Percentiles rank a stretch among this genome's conserved stretches.
Evolutionary conservation across 2,113 vertebrate species (phyloP).

Genomic region (Glaucomys volans): DNA sequence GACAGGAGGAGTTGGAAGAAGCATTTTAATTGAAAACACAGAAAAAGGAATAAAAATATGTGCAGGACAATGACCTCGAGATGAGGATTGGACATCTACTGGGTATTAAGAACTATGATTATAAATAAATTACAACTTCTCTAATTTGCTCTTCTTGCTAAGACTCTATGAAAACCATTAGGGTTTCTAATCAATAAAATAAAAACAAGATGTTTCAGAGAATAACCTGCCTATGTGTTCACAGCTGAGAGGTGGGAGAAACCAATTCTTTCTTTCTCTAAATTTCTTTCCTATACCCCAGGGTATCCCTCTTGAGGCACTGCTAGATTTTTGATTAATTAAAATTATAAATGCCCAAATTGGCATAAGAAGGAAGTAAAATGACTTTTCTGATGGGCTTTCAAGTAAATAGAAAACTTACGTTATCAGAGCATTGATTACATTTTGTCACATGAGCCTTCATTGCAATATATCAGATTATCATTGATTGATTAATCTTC

Average conservation of each 20-base stretch:
- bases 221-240: neutral
- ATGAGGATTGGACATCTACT: neutral
- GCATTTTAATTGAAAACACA: neutral
- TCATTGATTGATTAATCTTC: slow-evolving; percentile 40
- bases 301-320: neutral
- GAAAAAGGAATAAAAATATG: neutral
- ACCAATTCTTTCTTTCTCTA: neutral
- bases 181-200: neutral
- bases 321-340: neutral
- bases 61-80: neutral
- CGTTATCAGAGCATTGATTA: neutral
- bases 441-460: slow-evolving; percentile 12
- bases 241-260: rapidly evolving
- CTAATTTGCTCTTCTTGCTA: neutral
- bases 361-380: neutral
- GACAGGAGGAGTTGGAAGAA: neutral
- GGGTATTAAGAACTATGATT: neutral
- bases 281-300: neutral
- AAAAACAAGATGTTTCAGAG: neutral
- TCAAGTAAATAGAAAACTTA: slow-evolving; percentile 4
- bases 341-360: neutral
- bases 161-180: neutral
- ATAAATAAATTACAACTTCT: neutral
- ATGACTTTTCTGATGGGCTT: neutral
- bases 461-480: slow-evolving; percentile 22